These are phyloP conservation scores for Copsychus sechellarum DNA, from an alignment of 2,113 vertebrate species.

Conservation along the genomic window DNA sequence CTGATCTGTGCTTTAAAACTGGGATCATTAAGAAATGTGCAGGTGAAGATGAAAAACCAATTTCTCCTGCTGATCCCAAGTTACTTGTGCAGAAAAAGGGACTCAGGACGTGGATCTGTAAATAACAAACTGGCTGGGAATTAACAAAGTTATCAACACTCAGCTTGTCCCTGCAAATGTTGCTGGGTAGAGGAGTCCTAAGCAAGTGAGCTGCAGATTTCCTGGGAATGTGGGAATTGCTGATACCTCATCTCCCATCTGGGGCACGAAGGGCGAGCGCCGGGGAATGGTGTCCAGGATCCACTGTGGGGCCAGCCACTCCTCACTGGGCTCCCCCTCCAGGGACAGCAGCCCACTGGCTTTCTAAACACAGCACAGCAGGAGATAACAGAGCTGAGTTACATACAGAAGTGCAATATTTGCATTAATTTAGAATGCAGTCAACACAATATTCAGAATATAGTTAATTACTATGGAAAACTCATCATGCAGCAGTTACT, in stretches of 20 bases:
- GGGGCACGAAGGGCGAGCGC: constrained; percentile 94
- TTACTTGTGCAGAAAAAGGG: rapidly evolving
- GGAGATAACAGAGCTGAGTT: rapidly evolving
- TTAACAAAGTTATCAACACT: neutral
- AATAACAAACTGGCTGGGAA: neutral
- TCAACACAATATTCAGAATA: too few relatives aligned
- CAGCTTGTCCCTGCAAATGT: neutral
- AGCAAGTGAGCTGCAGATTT: neutral
- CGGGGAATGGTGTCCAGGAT: constrained; percentile 92
- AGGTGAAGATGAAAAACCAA: neutral
- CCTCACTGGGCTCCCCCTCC: constrained; percentile 85
- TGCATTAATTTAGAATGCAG: neutral
- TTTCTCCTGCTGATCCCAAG: neutral
- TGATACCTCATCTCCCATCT: constrained; percentile 96
- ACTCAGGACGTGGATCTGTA: rapidly evolving
- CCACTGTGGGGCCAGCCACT: constrained; percentile 93
- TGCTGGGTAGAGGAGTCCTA: rapidly evolving
- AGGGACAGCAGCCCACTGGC: constrained; percentile 81
- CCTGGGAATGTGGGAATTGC: neutral
- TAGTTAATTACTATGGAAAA: neutral
- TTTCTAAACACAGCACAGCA: constrained; percentile 62
- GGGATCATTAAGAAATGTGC: neutral
- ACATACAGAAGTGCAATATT: rapidly evolving
- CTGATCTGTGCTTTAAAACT: neutral
- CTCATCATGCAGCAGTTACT: neutral